Evolutionary conservation across 2,888 invertebrate genomes (phyloP), one percentile per base, ranked within the genome.

Genomic region (Pristionchus fissidentatus): DNA sequence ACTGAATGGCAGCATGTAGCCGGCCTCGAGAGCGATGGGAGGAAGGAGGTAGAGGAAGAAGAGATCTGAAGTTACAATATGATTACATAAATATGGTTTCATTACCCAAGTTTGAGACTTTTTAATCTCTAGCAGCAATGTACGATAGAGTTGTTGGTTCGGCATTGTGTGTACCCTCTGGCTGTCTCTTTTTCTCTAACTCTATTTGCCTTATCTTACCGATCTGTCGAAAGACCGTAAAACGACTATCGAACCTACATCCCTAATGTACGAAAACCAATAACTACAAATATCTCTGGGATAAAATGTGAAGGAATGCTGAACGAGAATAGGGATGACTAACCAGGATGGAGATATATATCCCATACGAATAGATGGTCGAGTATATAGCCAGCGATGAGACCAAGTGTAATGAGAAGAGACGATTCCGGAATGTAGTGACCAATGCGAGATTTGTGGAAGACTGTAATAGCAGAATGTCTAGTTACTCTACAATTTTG

Each of bases 1-100:
- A 49, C 80, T 38, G 19, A 80, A 80, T 32, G 98, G 98, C 97
- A 98, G 97, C 93, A 97, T 98, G 93, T 98, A 98, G 8, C 98
- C 98, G 5, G 98, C 98, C 93, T 98, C 98, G 91, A 98, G 94
- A 89, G 98, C 98, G 91, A 98, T 98, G 57, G 98, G 98, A 62
- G 98, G 98, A 91, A 98, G 94, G 96, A 97, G 96, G 93, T 97
- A 97, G 87, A 98, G 95, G 94, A 98, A 98, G 95, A 98, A 98
- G 35, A 96, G 96, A 93, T 96, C 96, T 5, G 97, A 41, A 87
- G n/a, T n/a, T n/a, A n/a, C n/a, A n/a, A n/a, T n/a, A 85, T 46
- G 26, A n/a, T 35, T 13, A 13, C 55, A 55, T 55, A 4, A 55
- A 3, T 29, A 60, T 29, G 60, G 2, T 60, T 49, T 49, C 52